Evolutionary conservation across 2,113 vertebrate species (phyloP).

Genomic region (Nestor notabilis): DNA sequence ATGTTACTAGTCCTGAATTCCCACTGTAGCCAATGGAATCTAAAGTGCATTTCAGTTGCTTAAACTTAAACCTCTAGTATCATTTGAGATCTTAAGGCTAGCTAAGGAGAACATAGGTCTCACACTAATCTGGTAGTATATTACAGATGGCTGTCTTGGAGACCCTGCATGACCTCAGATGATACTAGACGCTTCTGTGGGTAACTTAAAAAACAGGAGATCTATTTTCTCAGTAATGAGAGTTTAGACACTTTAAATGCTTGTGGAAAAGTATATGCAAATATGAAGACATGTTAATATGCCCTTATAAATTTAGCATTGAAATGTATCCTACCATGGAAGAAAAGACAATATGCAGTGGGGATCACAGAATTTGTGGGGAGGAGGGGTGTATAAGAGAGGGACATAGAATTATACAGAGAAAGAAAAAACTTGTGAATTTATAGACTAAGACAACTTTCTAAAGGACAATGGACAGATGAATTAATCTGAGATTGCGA

Average conservation of each 20-base stretch:
- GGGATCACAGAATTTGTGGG: background rate
- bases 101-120: background rate
- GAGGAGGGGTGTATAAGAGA: background rate
- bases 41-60: background rate
- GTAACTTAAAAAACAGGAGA: background rate
- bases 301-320: background rate
- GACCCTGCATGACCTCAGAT: background rate
- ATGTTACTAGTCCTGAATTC: background rate
- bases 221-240: background rate
- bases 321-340: background rate
- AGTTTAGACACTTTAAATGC: background rate
- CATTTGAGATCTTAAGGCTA: background rate
- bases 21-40: background rate
- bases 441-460: background rate
- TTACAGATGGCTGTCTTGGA: background rate
- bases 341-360: background rate
- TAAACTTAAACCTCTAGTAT: background rate
- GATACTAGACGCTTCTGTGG: background rate
- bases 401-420: background rate
- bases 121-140: background rate
- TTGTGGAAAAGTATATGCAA: background rate
- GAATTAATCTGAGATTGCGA: background rate
- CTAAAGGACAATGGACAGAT: background rate
- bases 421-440: background rate
- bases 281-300: background rate